Base-by-base conservation (phyloP, 2,888 invertebrate species). In the Eledone cirrhosa region DNA sequence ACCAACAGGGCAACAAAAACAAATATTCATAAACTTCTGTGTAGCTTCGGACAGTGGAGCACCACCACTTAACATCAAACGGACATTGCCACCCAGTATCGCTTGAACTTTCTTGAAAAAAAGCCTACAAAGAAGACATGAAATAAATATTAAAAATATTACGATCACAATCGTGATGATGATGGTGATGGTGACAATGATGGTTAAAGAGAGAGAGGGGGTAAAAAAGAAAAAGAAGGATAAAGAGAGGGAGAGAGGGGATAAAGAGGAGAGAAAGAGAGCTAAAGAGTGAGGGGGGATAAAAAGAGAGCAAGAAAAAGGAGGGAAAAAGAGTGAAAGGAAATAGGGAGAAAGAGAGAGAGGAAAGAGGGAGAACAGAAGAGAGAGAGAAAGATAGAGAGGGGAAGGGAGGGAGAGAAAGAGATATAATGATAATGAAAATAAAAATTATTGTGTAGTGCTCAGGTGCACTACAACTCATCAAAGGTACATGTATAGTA, bases 31-130 rank as follows among this genome's bases (percentile, higher is more conserved):
- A 92, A 98, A 97, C 89, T 95, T 94, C 91, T 99, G 98, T 19
- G 98, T 98, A 90, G 98, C 98, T 0, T 97, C 95, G 11, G 97
- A 95, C 29, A 99, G 92, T 0, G 99, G 99, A 31, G 99, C 99
- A 80, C 99, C 98, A 80, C 99, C 99, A 14, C 94, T 94, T 87
- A 99, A 94, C 91, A 99, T 94, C 84, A 97, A 92, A 78, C 97
- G 94, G 81, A 99, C 93, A 76, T 94, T 93, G 31, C 99, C 98
- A 81, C 99, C 99, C 88, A 90, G 82, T 22, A 98, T 92, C 83
- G 93, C 93, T 69, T 93, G 93, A 29, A 95, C 93, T 85, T 92
- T 92, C 81, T 92, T 92, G 89, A 94, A 95, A 53, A 94, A 90
- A 67, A 94, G 79, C 86, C 93, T 94, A 88, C 22, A 87, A 87